Base-by-base conservation (phyloP, 2,888 invertebrate species). In the Colletes collaris region DNA sequence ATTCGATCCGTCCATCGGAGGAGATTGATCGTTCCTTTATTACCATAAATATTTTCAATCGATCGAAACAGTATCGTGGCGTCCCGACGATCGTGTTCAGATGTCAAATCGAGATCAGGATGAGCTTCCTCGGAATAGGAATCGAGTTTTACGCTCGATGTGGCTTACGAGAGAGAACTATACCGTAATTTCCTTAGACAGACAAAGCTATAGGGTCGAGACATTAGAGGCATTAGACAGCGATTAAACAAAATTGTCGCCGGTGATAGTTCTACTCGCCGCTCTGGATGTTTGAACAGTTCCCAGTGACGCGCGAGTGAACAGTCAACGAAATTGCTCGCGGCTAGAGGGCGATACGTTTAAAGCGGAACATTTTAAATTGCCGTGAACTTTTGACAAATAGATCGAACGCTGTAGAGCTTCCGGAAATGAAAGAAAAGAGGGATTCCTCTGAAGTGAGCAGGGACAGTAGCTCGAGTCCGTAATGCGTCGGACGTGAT, bases 171-270 rank as follows among this genome's bases (percentile, higher is more conserved):
- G 50, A 52, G 58, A 52, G 70, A 59, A 40, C 68, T 58, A 37
- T 56, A 63, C 37, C 52, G 72, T 68, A 78, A 81, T 86, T 83
- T 74, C 84, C 81, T 68, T 76, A 75, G 62, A 71, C 73, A 50
- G 72, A 53, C 78, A 66, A 77, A 81, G 84, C 78, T 73, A 71
- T 83, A 65, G 77, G 44, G 71, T 66, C 55, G 78, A 65, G 56
- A 86, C 83, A 86, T 85, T 85, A 84, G 84, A 55, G 73, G 68
- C 75, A 78, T 85, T 83, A 86, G 77, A 70, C 69, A 68, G 59
- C 84, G 78, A 85, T 86, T 85, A 85, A 85, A 81, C 78, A 86
- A 86, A 86, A 86, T 83, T 73, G 76, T 80, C 80, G 70, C 63
- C 84, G 64, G 70, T 76, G 76, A 76, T 78, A 40, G 62, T 58